A percentile compares a stretch with the other conserved stretches of the same genome.
Evolutionary conservation across 2,888 invertebrate genomes (phyloP).

Genomic region (Sussaba pulchella): DNA sequence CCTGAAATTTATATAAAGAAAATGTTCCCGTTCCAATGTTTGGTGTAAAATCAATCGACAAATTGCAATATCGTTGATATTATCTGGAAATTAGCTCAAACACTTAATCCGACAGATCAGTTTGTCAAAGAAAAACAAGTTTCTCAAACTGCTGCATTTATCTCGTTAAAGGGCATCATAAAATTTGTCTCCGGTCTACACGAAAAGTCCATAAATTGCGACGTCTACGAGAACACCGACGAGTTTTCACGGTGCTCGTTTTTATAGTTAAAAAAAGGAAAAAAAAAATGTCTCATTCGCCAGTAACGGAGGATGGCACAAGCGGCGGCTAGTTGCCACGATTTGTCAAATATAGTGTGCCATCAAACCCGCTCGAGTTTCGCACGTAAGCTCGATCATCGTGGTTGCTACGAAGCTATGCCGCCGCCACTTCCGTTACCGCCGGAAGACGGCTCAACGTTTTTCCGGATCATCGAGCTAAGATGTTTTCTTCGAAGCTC

Average conservation of each 20-base stretch:
- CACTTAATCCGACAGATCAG: neutral
- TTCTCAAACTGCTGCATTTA: conserved; percentile 15
- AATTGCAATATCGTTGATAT: neutral
- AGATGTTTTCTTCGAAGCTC: conserved; percentile 1
- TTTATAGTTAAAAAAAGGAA: conserved; percentile 36
- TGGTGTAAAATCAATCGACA: no score
- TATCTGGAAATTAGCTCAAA: neutral
- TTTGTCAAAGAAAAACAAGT: neutral
- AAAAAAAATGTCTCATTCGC: conserved; percentile 24
- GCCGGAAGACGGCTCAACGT: conserved; percentile 14
- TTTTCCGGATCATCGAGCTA: conserved; percentile 30
- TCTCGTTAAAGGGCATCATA: conserved; percentile 41
- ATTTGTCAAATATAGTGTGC: conserved; percentile 58
- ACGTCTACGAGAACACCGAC: neutral
- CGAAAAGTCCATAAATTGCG: conserved; percentile 46
- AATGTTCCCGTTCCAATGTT: no score
- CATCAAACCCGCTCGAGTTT: conserved; percentile 36
- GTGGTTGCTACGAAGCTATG: conserved; percentile 12
- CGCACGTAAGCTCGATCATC: conserved; percentile 12
- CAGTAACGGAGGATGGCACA: neutral
- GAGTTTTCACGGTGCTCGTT: conserved; percentile 9
- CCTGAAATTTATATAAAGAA: no score
- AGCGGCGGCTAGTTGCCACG: conserved; percentile 19
- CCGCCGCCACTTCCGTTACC: no score
- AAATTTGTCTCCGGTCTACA: conserved; percentile 58